Percentiles rank a stretch among this genome's conserved stretches.
Evolutionary conservation across 1,140 invertebrate genomes (phyloP).

Genomic region (Lanistes nyassanus): DNA sequence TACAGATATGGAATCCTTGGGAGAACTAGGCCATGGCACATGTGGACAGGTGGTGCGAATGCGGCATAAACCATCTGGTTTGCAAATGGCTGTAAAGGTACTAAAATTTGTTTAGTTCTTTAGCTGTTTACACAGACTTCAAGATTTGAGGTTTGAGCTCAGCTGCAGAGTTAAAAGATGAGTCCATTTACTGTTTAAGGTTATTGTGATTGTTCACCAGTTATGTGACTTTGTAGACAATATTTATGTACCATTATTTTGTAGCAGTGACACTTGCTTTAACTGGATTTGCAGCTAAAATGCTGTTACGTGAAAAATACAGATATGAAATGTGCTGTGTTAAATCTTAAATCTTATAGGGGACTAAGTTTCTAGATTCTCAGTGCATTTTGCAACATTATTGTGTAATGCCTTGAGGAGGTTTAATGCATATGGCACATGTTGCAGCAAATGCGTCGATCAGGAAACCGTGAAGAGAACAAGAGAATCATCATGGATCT

Average conservation of each 20-base stretch:
- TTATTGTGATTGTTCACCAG: too few species aligned
- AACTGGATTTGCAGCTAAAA: too few species aligned
- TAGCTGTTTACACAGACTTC: neutral
- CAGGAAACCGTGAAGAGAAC: slow-evolving; percentile 95
- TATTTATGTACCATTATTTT: too few species aligned
- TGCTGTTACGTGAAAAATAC: too few species aligned
- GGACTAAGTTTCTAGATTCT: too few species aligned
- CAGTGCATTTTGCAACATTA: too few species aligned
- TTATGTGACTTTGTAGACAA: too few species aligned
- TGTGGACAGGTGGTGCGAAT: slow-evolving; percentile 98
- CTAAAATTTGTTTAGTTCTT: slow-evolving; percentile 21
- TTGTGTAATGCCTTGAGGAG: too few species aligned
- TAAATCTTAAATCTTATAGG: too few species aligned
- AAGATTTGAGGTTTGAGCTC: neutral
- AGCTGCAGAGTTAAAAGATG: neutral
- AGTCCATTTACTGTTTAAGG: neutral
- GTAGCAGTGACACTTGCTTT: too few species aligned
- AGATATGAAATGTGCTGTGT: too few species aligned
- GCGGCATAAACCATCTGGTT: slow-evolving; percentile 85
- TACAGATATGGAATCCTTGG: slow-evolving; percentile 85
- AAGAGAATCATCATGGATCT: slow-evolving; percentile 99
- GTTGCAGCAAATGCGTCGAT: slow-evolving; percentile 92
- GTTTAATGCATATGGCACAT: too few species aligned
- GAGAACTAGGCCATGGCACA: slow-evolving; percentile 94
- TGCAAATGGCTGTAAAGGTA: slow-evolving; percentile 94